Evolutionary conservation across 2,113 vertebrate species (phyloP).

Genomic region (Genyomyrus donnyi): DNA sequence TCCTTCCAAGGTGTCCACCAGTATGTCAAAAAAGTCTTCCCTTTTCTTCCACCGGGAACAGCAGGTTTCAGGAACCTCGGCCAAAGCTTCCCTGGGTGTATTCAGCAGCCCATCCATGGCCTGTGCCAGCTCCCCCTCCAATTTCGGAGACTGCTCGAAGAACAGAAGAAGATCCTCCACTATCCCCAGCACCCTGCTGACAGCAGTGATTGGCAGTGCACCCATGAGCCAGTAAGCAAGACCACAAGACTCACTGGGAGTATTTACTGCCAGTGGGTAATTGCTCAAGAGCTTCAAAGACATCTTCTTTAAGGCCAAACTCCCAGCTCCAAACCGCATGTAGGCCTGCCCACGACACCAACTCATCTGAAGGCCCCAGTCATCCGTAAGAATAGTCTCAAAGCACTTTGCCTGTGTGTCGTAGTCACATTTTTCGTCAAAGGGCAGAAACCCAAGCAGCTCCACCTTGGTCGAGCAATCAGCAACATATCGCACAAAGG

Average conservation of each 20-base stretch:
- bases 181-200: constrained; percentile 72
- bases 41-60: constrained; percentile 81
- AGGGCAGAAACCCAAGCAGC: constrained; percentile 79
- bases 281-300: constrained; percentile 74
- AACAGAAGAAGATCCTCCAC: constrained; percentile 78
- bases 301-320: constrained; percentile 80
- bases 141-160: constrained; percentile 69
- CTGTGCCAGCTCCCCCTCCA: constrained; percentile 71
- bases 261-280: constrained; percentile 78
- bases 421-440: constrained; percentile 60
- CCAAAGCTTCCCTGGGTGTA: constrained; percentile 59
- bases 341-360: constrained; percentile 88
- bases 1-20: constrained; percentile 80
- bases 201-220: constrained; percentile 69
- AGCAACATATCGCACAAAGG: constrained; percentile 80
- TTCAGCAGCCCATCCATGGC: constrained; percentile 64
- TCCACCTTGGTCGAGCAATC: constrained; percentile 81
- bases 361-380: constrained; percentile 88
- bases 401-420: constrained; percentile 72
- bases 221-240: constrained; percentile 84
- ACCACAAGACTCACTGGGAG: constrained; percentile 83
- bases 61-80: constrained; percentile 75
- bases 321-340: constrained; percentile 73
- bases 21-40: constrained; percentile 83
- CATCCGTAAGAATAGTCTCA: constrained; percentile 72